Evolutionary conservation across 35 echinoderm and acorn worm species (phyloP), one percentile per base, ranked within the genome.

Genomic region (Chiridota heheva): DNA sequence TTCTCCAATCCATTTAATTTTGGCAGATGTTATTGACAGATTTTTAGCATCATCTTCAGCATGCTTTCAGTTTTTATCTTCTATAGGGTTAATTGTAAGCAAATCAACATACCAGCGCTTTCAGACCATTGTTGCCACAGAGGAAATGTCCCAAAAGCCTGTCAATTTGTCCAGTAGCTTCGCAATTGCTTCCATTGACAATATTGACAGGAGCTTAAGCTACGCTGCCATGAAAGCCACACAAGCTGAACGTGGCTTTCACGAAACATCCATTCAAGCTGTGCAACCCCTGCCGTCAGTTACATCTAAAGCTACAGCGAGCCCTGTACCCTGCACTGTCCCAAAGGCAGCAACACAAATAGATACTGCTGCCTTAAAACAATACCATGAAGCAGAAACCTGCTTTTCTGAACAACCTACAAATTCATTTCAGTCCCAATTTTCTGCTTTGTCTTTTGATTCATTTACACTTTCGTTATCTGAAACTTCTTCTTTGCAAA

Each of bases 381-480:
- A 36, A 4, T 81, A 81, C 32, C 77, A 81, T 37, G 0, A 59
- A 63, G 77, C 47, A 31, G 43, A 57, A 65, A 44, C 77, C 31
- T 17, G 20, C 34, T 35, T 81, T 4, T 16, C 72, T 5, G 0
- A 12, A 8, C 28, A 13, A 4, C 44, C 26, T 16, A 20, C 72
- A 62, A 4, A 26, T 7, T 7, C 5, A 30, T 5, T 24, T 26
- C 29, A 46, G 72, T 26, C 18, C 47, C 45, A 20, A 15, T 13
- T 2, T 30, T 36, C 17, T 27, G 1, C 38, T 36, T 7, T 28
- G 24, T 28, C 0, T 45, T 43, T 26, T 40, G 36, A 2, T 29
- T 0, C 48, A 4, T 2, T 22, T 45, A 27, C 16, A 24, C 28
- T 57, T 22, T 78, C 5, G 31, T n/a, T 58, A 55, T 46, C 7